phyloP scores from a whole-genome alignment of 2,888 invertebrate species.

The Chymomyza caudatula region DNA sequence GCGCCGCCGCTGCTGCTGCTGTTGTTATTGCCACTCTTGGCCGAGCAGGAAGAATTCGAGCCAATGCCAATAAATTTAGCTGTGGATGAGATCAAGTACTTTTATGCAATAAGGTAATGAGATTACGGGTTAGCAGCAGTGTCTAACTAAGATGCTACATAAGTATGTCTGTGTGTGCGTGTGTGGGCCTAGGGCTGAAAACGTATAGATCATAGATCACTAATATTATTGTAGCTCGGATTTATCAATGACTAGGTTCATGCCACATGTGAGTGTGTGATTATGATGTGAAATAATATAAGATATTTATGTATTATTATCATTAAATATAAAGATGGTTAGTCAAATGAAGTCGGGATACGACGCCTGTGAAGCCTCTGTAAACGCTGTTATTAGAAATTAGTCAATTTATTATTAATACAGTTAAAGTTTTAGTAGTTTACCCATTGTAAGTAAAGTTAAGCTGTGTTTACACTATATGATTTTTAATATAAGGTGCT shows the following conservation, averaged over 20 bases:
- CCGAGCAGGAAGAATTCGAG: constrained; percentile 34
- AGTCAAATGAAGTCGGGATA: background rate
- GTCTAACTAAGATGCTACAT: constrained; percentile 32
- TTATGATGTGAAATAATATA: background rate
- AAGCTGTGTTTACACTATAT: background rate
- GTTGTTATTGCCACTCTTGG: constrained; percentile 11
- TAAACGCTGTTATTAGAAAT: background rate
- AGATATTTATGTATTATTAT: background rate
- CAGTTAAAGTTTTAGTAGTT: background rate
- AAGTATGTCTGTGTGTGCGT: background rate
- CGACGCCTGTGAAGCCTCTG: background rate
- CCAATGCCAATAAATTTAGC: constrained; percentile 59
- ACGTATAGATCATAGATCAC: background rate
- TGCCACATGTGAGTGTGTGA: background rate
- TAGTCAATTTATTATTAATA: background rate
- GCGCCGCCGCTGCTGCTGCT: constrained; percentile 13
- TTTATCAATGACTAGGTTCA: background rate
- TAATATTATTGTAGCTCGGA: background rate
- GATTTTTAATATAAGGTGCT: too few relatives aligned
- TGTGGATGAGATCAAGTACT: constrained; percentile 75
- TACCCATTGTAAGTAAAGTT: background rate
- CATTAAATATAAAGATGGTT: background rate
- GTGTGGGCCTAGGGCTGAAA: background rate
- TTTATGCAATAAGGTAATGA: constrained; percentile 78
- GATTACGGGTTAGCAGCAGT: constrained; percentile 45